These are phyloP conservation scores for Sisyra terminalis DNA, from an alignment of 2,888 invertebrate species.

Conservation along the genomic window DNA sequence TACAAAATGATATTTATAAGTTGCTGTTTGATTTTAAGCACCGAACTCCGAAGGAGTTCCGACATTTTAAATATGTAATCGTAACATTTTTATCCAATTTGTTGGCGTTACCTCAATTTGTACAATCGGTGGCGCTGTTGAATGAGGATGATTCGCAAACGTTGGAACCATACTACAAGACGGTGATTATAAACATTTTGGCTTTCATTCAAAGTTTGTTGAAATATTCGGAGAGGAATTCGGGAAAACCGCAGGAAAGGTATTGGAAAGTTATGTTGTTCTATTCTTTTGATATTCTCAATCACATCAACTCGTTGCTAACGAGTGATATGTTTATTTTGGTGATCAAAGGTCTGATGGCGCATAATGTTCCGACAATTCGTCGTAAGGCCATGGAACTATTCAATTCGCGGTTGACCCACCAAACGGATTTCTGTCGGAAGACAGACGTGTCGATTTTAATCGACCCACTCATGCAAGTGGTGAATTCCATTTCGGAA, in stretches of 20 bases:
- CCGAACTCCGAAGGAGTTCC: constrained; percentile 55
- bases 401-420: constrained; percentile 63
- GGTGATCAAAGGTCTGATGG: constrained; percentile 56
- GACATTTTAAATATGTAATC: constrained; percentile 70
- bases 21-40: constrained; percentile 44
- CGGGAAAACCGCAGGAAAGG: constrained; percentile 39
- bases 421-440: constrained; percentile 22
- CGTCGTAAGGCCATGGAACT: constrained; percentile 72
- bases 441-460: constrained; percentile 33
- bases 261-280: constrained; percentile 74
- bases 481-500: constrained; percentile 35
- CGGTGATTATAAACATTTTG: constrained; percentile 49
- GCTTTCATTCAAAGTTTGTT: constrained; percentile 49
- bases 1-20: constrained; percentile 21
- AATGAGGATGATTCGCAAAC: constrained; percentile 26
- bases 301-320: constrained; percentile 63
- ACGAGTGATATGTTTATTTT: constrained; percentile 64
- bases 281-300: constrained; percentile 61
- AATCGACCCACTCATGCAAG: constrained; percentile 40
- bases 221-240: constrained; percentile 40
- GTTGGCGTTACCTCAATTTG: constrained; percentile 48
- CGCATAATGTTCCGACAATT: constrained; percentile 52
- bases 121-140: constrained; percentile 43
- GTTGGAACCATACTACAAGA: constrained; percentile 48
- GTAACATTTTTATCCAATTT: constrained; percentile 57